Evolutionary conservation across 2,888 invertebrate species (phyloP), one percentile per base, ranked within the genome.

Genomic region (Synanthedon vespiformis): DNA sequence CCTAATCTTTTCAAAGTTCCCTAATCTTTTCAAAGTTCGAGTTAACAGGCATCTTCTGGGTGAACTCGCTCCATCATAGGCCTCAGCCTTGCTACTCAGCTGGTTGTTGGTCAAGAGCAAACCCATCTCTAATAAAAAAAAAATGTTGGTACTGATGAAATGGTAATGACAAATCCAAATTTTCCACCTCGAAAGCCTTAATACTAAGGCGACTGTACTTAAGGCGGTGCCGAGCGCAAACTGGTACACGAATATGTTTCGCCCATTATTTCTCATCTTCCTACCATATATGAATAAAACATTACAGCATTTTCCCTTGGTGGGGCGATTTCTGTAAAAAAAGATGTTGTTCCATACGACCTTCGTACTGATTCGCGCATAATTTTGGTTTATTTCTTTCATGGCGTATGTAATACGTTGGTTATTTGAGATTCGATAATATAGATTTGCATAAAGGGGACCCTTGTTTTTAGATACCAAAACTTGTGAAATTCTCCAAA

Each of bases 211-310:
- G 47, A 48, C 50, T 53, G 34, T 34, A 34, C 34, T 34, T 34
- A 34, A 34, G 34, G 10, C 34, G 51, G 68, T 68, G 61, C 68
- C 67, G 63, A 61, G 58, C 64, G 62, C 64, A 60, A 58, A 62
- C 63, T 56, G 64, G 68, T 50, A 50, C 56, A 65, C 68, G 60
- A 48, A 50, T 47, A 47, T 51, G 51, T 50, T 44, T 47, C n/a
- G 40, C 22, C 54, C 53, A 54, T 51, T 55, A 56, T 54, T 50
- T 51, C 48, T 50, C 34, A 22, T 44, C 48, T 40, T 51, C 47
- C 22, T 40, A 18, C 22, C 71, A 69, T 64, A 65, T 63, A 72
- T 77, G 77, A 77, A 77, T 77, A 70, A 77, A 68, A 70, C 72
- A 77, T 77, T 51, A 61, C 61, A 52, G 60, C 61, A 62, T 52